Evolutionary conservation across 2,113 vertebrate species (phyloP), one percentile per base, ranked within the genome.

Genomic region (Eupsittula cactorum): DNA sequence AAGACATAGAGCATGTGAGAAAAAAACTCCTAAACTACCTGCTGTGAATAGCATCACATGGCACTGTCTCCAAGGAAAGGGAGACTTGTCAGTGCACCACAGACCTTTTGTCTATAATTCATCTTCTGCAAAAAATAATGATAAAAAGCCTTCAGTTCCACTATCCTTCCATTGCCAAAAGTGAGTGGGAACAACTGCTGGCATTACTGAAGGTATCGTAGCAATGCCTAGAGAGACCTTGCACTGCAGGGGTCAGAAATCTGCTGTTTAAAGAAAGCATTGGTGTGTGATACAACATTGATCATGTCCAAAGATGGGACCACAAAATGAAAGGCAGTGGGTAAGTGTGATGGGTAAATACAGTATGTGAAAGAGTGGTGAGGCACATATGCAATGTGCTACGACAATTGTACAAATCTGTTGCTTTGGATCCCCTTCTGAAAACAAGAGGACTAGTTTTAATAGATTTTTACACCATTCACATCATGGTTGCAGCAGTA

Each of bases 361-460:
- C 12, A n/a, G 17, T 27, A 27, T 0, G 0, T 16, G 37, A 46
- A 28, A 64, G 33, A 41, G 44, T 5, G 6, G 5, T 62, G 49
- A 84, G 16, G 50, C 8, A 24, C 1, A 1, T 53, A 14, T 37
- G 29, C 25, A 69, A 8, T 17, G 2, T 39, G 50, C 46, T 78
- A 18, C 0, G 6, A 8, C 13, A 69, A 11, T 23, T 12, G 44
- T 31, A 65, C 33, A 67, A 62, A 84, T 57, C 2, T 1, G 10
- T 35, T 70, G 49, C 1, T 14, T 85, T 28, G 62, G 46, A 41
- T 75, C 37, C n/a, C 13, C n/a, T 68, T 70, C 74, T 89, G 62
- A 74, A 59, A 73, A 75, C 0, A 1, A 86, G 8, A 3, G 14
- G 4, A 15, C 3, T 13, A 16, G 16, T 71, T 82, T 67, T 60